A percentile compares a stretch with the other conserved stretches of the same genome.
Conservation (phyloP, 2,888 invertebrate genomes). For the Amorpha juglandis region DNA sequence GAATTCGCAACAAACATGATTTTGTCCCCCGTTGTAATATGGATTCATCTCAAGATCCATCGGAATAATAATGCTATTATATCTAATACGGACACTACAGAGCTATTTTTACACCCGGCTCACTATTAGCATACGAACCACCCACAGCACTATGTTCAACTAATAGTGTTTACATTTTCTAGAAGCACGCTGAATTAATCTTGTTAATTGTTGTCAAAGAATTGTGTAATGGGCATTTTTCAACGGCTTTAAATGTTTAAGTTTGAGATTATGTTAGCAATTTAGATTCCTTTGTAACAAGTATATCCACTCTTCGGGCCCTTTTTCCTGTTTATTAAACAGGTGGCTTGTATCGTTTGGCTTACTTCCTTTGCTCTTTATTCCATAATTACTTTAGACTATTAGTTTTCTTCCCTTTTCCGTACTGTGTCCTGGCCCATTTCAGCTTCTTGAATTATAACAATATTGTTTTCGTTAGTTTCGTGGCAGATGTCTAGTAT, state of each 20-base stretch:
- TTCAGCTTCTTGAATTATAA: too few species aligned
- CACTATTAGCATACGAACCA: conserved; percentile 1
- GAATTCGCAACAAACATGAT: not conserved
- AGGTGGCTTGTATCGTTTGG: not conserved
- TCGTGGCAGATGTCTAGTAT: not conserved
- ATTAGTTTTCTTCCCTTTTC: too few species aligned
- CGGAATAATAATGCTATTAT: not conserved
- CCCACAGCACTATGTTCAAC: conserved; percentile 8
- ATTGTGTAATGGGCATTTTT: not conserved
- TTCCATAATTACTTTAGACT: not conserved
- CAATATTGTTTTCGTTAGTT: too few species aligned
- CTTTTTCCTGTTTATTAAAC: not conserved
- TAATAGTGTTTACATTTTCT: conserved; percentile 4
- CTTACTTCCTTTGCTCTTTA: not conserved
- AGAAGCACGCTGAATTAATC: conserved; percentile 12
- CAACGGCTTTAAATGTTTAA: not conserved
- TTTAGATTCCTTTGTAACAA: not conserved
- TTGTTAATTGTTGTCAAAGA: conserved; percentile 7
- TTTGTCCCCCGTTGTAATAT: not conserved
- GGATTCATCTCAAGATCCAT: not conserved
- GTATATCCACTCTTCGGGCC: not conserved
- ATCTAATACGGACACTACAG: not conserved
- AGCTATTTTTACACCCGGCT: not conserved
- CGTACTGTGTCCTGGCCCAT: too few species aligned
- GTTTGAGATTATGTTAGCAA: not conserved